Base-by-base conservation (phyloP, 2,113 vertebrate genomes). In the Cinclus mexicanus region DNA sequence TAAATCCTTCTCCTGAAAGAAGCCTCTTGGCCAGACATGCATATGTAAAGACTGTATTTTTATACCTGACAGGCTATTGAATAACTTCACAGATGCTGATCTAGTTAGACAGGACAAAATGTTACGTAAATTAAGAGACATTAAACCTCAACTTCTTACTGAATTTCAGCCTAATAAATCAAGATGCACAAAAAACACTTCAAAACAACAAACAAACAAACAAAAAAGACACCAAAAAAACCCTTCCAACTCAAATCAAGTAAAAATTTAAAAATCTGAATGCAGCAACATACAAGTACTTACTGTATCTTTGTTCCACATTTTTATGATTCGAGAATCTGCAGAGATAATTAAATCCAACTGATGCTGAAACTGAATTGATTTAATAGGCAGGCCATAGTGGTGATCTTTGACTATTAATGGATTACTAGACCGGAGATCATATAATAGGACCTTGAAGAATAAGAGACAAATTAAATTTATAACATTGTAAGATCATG, bases 301-400 rank as follows among this genome's bases (percentile, higher is more conserved):
- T 98, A 99, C 99, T 1, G 97, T 99, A 90, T 99, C 98, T 97
- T 98, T 99, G 97, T 99, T 99, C 99, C 99, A 99, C 95, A 99
- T 98, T 97, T 99, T 99, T 94, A 99, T 98, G 78, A 99, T 99
- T 95, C 99, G 98, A 31, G 99, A 98, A 96, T 99, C 99, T 2
- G 99, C 98, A 18, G 99, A 99, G 89, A 99, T 95, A 76, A 99
- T 98, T 87, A 99, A 98, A 95, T 99, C 99, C 96, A 99, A 89
- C 3, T 98, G 98, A 46, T 95, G 77, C 18, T 99, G 98, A 97
- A 99, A 99, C 96, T 98, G 98, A 80, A 99, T 53, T 2, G 99
- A 98, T 91, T 98, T 99, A 94, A 99, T 99, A 49, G 99, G 99
- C 56, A 99, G 96, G 46, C 98, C 99, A 64, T 99, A 99, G 75